These are phyloP conservation scores for Caenorhabditis tropicalis DNA, from an alignment of 1,140 invertebrate species.

Conservation along the genomic window DNA sequence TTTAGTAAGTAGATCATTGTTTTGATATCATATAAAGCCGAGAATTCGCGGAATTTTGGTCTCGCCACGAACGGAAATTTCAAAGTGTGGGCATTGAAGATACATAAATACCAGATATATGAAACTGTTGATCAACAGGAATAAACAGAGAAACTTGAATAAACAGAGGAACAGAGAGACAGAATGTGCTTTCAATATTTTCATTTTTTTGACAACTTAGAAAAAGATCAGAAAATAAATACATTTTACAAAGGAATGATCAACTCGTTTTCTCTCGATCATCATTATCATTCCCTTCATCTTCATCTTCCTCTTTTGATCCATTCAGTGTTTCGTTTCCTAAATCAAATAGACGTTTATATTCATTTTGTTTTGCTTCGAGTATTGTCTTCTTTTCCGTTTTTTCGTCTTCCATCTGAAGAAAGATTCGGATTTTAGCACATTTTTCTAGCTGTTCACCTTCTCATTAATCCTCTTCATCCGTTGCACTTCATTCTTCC, in stretches of 20 bases:
- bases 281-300: too few relatives aligned
- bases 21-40: too few relatives aligned
- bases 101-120: not conserved
- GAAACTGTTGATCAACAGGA: not conserved
- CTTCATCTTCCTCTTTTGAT: not conserved
- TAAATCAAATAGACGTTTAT: constrained; percentile 6
- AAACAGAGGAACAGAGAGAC: not conserved
- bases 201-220: too few relatives aligned
- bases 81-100: not conserved
- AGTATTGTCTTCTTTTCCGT: not conserved
- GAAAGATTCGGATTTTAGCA: too few relatives aligned
- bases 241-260: too few relatives aligned
- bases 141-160: not conserved
- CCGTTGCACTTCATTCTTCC: not conserved
- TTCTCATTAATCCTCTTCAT: not conserved
- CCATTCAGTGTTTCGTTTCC: constrained; percentile 18
- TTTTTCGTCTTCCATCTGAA: not conserved
- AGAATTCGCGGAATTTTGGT: not conserved
- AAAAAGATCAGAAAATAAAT: too few relatives aligned
- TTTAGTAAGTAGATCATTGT: too few relatives aligned
- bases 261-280: too few relatives aligned
- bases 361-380: not conserved
- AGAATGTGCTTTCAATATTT: not conserved
- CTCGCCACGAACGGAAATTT: not conserved
- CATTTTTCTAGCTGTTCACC: not conserved